A percentile compares a stretch with the other conserved stretches of the same genome.
These are phyloP conservation scores for Vanessa atalanta DNA, from an alignment of 1,140 invertebrate genomes.

Conservation along the genomic window DNA sequence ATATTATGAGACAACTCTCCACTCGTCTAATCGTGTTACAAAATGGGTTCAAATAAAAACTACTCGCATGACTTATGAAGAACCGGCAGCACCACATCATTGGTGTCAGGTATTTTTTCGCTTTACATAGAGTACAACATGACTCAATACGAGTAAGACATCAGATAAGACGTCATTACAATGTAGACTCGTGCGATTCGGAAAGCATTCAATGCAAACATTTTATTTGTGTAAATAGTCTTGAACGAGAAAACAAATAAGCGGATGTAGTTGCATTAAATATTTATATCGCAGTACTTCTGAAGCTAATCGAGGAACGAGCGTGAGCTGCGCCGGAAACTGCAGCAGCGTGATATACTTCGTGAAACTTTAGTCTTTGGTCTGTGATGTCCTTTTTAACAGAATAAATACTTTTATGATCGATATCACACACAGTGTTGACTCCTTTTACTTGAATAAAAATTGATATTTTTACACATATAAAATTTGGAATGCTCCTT, in stretches of 20 bases:
- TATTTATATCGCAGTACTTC: slow-evolving; percentile 22
- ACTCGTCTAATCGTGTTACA: no score
- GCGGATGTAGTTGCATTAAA: slow-evolving; percentile 23
- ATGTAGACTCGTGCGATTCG: background rate
- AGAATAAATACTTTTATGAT: background rate
- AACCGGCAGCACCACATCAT: no score
- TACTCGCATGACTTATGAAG: no score
- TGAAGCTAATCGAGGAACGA: background rate
- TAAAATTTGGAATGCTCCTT: no score
- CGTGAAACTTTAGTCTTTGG: background rate
- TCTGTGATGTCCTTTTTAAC: background rate
- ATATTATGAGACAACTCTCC: no score
- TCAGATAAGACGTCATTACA: slow-evolving; percentile 10
- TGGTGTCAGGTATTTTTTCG: no score
- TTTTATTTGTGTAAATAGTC: slow-evolving; percentile 23
- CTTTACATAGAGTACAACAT: background rate
- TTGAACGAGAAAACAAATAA: slow-evolving; percentile 23
- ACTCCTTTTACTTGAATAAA: no score
- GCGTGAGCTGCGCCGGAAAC: slow-evolving; percentile 18
- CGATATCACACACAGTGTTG: no score
- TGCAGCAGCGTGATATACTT: slow-evolving; percentile 5
- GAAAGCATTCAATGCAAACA: slow-evolving; percentile 17
- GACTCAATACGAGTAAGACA: background rate
- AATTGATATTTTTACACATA: no score
- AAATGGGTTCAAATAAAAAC: no score